phyloP scores from a whole-genome alignment of 2,797 vertebrate genomes.

The Tangara arthus region DNA sequence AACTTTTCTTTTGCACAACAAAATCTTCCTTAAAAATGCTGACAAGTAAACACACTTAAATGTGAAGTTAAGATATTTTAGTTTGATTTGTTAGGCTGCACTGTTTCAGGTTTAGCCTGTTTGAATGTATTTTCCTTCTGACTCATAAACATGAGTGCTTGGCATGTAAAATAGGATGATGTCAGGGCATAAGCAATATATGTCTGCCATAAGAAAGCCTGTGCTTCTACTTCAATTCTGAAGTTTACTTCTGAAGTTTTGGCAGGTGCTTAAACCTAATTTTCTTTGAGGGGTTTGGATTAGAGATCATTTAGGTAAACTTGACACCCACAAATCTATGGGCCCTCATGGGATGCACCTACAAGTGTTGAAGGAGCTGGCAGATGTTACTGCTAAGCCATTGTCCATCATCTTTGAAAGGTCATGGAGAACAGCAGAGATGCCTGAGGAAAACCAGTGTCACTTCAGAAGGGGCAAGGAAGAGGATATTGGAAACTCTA shows the following conservation, averaged over 20 bases:
- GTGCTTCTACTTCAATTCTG: not conserved
- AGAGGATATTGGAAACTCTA: not conserved
- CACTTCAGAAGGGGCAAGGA: not conserved
- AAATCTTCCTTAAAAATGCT: not conserved
- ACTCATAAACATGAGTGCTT: constrained; percentile 2
- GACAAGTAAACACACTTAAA: not conserved
- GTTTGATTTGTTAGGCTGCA: not conserved
- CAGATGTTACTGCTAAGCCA: not conserved
- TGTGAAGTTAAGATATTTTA: not conserved
- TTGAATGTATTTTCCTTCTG: not conserved
- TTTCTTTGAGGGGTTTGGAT: not conserved
- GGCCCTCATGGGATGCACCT: not conserved
- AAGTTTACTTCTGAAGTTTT: not conserved
- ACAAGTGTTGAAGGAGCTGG: not conserved
- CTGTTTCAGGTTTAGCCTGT: constrained; percentile 38
- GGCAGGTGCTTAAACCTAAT: not conserved
- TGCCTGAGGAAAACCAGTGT: not conserved
- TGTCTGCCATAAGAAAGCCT: not conserved
- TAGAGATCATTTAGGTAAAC: not conserved
- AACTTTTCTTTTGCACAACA: not conserved
- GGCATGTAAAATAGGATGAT: constrained; percentile 16
- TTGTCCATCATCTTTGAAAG: not conserved
- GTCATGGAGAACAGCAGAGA: not conserved
- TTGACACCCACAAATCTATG: not conserved
- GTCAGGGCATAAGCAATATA: not conserved